Evolutionary conservation across 2,797 vertebrate genomes (phyloP).

Genomic region (Bucorvus abyssinicus): DNA sequence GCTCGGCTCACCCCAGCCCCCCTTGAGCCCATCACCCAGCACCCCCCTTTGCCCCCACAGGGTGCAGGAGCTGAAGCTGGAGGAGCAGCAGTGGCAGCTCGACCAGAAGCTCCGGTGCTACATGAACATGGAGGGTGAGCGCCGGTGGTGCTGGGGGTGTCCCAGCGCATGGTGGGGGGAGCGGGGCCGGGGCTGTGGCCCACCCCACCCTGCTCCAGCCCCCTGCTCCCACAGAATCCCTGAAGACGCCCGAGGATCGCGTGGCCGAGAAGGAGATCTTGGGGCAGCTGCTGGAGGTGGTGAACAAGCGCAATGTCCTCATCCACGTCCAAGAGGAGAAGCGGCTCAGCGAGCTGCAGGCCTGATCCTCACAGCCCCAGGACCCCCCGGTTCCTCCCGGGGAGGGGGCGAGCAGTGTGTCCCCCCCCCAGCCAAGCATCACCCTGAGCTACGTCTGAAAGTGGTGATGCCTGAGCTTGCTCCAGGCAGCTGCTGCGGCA

Average conservation of each 20-base stretch:
- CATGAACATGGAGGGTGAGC: constrained; percentile 82
- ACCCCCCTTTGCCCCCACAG: constrained; percentile 56
- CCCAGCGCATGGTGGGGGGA: background rate
- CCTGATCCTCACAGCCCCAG: background rate
- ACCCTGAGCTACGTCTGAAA: background rate
- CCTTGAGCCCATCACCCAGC: background rate
- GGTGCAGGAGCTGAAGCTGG: constrained; percentile 88
- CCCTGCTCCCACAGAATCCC: constrained; percentile 69
- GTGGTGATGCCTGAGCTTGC: background rate
- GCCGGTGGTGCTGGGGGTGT: accelerated
- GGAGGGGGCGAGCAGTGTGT: too few species aligned
- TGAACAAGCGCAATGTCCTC: constrained; percentile 87
- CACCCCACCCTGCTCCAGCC: background rate
- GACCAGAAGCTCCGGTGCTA: constrained; percentile 86
- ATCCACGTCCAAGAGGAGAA: constrained; percentile 88
- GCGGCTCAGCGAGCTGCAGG: constrained; percentile 83
- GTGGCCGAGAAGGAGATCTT: constrained; percentile 79
- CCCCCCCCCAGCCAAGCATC: background rate
- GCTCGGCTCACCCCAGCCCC: background rate
- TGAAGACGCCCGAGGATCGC: constrained; percentile 79
- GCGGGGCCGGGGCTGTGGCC: background rate
- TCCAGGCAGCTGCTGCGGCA: background rate
- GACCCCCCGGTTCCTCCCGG: accelerated
- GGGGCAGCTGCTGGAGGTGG: constrained; percentile 85
- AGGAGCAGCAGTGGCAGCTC: constrained; percentile 88